These are phyloP conservation scores for Amblyteles armatorius DNA, from an alignment of 2,888 invertebrate genomes.

Conservation along the genomic window DNA sequence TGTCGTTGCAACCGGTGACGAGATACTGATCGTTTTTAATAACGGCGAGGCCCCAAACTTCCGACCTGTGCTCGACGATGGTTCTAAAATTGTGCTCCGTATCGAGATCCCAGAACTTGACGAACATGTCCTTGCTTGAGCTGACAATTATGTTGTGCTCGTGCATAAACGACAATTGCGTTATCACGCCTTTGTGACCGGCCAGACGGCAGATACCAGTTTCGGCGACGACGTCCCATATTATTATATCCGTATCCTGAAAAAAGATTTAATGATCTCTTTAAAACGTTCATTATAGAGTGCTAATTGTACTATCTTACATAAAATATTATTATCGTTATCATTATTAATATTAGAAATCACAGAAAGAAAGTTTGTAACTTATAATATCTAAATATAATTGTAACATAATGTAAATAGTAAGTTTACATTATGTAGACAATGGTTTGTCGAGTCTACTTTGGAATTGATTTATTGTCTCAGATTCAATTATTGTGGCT, in stretches of 20 bases:
- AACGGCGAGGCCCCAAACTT: conserved; percentile 95
- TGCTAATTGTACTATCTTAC: no score
- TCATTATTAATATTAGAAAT: no score
- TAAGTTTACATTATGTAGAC: no score
- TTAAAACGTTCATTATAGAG: no score
- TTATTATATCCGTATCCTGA: conserved; percentile 96
- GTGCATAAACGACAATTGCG: conserved; percentile 91
- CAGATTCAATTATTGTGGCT: no score
- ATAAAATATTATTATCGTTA: no score
- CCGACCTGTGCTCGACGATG: conserved; percentile 94
- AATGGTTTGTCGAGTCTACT: no score
- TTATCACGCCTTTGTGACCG: conserved; percentile 96
- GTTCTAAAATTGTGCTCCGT: conserved; percentile 98
- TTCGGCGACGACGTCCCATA: conserved; percentile 98
- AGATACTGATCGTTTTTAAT: conserved; percentile 92
- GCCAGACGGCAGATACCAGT: conserved; percentile 94
- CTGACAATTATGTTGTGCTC: conserved; percentile 90
- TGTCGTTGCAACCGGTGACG: conserved; percentile 95
- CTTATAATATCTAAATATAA: no score
- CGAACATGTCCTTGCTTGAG: conserved; percentile 96
- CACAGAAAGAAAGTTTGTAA: no score
- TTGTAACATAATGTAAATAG: no score
- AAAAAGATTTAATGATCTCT: conserved; percentile 72
- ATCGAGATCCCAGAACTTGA: conserved; percentile 99
- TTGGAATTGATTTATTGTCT: no score